phyloP scores from a whole-genome alignment of 2,113 vertebrate species.

The Rhea pennata region DNA sequence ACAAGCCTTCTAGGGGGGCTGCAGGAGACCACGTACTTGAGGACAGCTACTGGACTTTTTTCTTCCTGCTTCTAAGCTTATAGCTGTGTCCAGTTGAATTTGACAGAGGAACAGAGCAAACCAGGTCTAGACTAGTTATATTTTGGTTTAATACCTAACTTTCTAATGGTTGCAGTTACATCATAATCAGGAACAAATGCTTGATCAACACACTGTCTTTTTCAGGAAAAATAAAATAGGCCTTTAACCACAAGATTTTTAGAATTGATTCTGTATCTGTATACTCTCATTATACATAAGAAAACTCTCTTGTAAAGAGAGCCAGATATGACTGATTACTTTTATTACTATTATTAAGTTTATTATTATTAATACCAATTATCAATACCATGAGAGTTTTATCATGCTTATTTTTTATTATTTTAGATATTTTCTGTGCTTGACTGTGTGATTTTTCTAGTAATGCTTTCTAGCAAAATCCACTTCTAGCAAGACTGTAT shows the following conservation, averaged over 20 bases:
- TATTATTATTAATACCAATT: neutral
- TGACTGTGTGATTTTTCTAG: neutral
- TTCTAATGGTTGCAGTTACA: neutral
- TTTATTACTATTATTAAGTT: neutral
- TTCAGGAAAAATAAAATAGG: neutral
- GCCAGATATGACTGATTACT: constrained; percentile 19
- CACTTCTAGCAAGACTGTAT: neutral
- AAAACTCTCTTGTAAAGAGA: constrained; percentile 55
- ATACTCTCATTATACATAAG: constrained; percentile 8
- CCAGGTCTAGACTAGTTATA: neutral
- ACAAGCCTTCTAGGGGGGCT: neutral
- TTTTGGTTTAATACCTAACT: neutral
- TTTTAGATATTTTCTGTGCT: neutral
- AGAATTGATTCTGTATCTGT: constrained; percentile 2
- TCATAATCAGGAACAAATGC: constrained; percentile 49
- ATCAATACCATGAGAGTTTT: neutral
- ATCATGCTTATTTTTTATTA: constrained; percentile 25
- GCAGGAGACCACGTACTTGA: neutral
- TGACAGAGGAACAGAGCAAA: neutral
- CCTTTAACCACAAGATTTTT: constrained; percentile 35
- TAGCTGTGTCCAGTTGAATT: neutral
- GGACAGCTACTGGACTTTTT: neutral
- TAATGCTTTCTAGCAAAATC: neutral
- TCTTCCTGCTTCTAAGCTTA: neutral
- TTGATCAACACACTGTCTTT: neutral